These are phyloP conservation scores for Ciconia nigra DNA, from an alignment of 2,797 vertebrate species.

Conservation along the genomic window DNA sequence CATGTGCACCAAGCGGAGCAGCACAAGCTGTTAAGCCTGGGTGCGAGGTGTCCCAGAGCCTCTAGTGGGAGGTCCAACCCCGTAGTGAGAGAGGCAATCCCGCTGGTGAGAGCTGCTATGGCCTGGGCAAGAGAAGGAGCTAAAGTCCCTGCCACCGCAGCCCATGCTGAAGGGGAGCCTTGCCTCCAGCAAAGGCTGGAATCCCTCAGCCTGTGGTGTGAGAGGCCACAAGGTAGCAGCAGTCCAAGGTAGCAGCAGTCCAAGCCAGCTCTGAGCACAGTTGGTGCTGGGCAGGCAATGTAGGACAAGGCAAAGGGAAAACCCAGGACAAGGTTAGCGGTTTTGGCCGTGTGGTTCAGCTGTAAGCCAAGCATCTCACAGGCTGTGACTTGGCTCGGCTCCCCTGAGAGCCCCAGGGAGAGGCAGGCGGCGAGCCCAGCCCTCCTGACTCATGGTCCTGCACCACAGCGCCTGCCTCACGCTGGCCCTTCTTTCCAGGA, in stretches of 20 bases:
- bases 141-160: not conserved
- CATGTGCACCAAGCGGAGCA: rapidly evolving
- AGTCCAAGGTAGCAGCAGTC: not conserved
- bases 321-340: not conserved
- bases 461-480: not conserved
- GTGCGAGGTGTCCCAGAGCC: not conserved
- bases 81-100: not conserved
- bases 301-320: not conserved
- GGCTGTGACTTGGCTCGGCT: not conserved
- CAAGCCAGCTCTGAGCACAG: not conserved
- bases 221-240: not conserved
- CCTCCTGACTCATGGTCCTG: not conserved
- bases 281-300: not conserved
- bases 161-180: not conserved
- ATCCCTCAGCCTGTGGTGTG: rapidly evolving
- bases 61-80: not conserved
- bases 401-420: not conserved
- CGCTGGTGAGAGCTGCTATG: not conserved
- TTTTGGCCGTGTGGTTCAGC: not conserved
- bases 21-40: not conserved
- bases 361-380: not conserved
- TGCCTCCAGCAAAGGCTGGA: not conserved
- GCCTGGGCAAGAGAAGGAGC: not conserved
- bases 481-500: slow-evolving; percentile 4
- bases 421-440: not conserved